Conservation (phyloP, 2,797 vertebrate species). For the Danio tinwini region DNA sequence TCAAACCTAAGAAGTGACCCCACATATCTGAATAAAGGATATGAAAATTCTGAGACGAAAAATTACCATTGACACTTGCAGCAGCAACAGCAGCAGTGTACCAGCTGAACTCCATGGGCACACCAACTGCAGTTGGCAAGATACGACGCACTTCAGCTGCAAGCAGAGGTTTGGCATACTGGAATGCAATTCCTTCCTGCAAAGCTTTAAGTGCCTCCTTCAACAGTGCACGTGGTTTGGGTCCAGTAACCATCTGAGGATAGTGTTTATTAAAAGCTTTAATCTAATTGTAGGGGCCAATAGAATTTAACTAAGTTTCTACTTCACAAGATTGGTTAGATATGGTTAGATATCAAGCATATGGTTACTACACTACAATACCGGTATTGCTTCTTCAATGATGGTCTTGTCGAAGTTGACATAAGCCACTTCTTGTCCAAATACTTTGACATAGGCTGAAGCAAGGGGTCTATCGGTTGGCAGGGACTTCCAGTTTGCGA, state of each 20-base stretch:
- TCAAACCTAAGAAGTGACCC: background rate
- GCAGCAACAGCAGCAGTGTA: constrained; percentile 76
- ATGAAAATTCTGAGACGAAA: background rate
- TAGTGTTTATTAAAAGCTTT: background rate
- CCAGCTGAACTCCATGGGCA: constrained; percentile 82
- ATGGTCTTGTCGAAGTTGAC: constrained; percentile 73
- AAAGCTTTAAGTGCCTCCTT: constrained; percentile 62
- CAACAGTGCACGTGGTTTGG: constrained; percentile 51
- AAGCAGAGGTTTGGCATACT: constrained; percentile 75
- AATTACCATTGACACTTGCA: constrained; percentile 69
- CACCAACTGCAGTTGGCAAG: constrained; percentile 77
- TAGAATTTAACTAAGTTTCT: too few relatives aligned
- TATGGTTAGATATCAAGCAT: background rate
- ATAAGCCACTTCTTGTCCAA: constrained; percentile 83
- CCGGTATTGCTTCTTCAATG: constrained; percentile 74
- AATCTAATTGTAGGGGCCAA: background rate
- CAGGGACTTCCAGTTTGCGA: constrained; percentile 78
- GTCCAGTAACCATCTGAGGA: constrained; percentile 64
- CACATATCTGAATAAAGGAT: background rate
- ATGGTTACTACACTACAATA: constrained; percentile 53
- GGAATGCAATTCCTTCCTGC: constrained; percentile 66
- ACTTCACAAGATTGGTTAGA: too few relatives aligned
- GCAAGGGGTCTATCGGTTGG: constrained; percentile 71
- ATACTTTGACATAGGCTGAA: constrained; percentile 77
- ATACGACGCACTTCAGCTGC: constrained; percentile 76